phyloP scores from a whole-genome alignment of 1,140 invertebrate genomes.

The Camponotus vicinus region DNA sequence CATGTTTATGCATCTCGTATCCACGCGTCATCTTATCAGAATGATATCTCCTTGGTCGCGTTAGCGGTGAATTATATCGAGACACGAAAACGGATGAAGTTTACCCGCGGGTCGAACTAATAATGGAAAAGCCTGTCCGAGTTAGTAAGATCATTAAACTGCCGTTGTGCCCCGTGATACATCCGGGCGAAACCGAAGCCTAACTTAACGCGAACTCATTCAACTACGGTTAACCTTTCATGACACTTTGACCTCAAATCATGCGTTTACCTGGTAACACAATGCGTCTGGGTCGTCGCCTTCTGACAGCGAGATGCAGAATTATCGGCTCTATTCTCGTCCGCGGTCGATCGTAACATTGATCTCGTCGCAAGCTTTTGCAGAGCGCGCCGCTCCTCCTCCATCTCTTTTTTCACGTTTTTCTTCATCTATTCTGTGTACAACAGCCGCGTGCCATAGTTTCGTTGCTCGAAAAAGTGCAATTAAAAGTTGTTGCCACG shows the following conservation, averaged over 20 bases:
- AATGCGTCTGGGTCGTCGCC: constrained; percentile 26
- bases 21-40: constrained; percentile 19
- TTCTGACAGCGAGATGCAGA: constrained; percentile 53
- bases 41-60: constrained; percentile 28
- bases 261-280: constrained; percentile 55
- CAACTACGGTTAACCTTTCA: constrained; percentile 82
- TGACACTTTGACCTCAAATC: constrained; percentile 78
- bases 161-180: constrained; percentile 55
- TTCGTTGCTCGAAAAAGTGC: constrained; percentile 57
- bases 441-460: constrained; percentile 20
- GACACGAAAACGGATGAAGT: constrained; percentile 72
- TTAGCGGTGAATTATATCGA: background rate
- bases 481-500: constrained; percentile 76
- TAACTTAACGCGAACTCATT: constrained; percentile 82
- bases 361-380: constrained; percentile 29
- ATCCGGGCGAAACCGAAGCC: constrained; percentile 78
- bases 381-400: background rate
- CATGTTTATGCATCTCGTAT: constrained; percentile 11
- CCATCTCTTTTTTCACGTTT: constrained; percentile 16
- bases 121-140: constrained; percentile 83
- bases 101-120: constrained; percentile 78
- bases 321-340: constrained; percentile 55
- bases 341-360: constrained; percentile 14
- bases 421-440: constrained; percentile 15
- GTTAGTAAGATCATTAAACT: constrained; percentile 85